These are phyloP conservation scores for Xiphorhynchus erythropygius DNA, from an alignment of 2,797 vertebrate species.

Conservation along the genomic window DNA sequence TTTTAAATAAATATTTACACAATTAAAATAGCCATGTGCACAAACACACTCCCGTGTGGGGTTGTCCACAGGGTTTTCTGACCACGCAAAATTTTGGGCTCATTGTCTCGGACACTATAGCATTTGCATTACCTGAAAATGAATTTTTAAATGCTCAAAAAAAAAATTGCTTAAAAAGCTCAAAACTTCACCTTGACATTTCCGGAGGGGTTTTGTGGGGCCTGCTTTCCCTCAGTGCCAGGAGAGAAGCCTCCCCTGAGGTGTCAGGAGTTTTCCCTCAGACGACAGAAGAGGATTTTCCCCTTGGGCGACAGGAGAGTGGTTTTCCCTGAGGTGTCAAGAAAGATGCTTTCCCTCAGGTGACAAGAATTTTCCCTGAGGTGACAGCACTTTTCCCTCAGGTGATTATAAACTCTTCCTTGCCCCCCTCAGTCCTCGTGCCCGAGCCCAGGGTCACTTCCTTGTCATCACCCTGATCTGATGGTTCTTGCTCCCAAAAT, in stretches of 20 bases:
- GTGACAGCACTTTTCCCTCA: not conserved
- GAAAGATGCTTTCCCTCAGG: not conserved
- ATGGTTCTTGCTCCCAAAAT: not conserved
- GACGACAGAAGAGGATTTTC: not conserved
- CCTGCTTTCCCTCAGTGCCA: not conserved
- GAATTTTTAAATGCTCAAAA: not conserved
- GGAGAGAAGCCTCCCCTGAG: not conserved
- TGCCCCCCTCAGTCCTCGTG: too few relatives aligned
- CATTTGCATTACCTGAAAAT: not conserved
- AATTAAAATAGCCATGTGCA: not conserved
- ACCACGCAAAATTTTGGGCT: not conserved
- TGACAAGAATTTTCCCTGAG: not conserved
- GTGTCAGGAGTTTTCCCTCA: too few relatives aligned
- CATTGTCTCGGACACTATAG: not conserved
- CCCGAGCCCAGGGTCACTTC: not conserved
- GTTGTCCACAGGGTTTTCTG: not conserved
- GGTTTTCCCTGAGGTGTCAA: not conserved
- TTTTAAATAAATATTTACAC: not conserved
- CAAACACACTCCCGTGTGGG: not conserved
- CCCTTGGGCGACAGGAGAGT: not conserved
- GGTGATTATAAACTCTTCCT: not conserved
- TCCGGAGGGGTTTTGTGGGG: rapidly evolving
- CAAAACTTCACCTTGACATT: constrained; percentile 17
- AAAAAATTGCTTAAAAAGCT: not conserved
- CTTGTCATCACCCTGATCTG: not conserved